Base-by-base conservation (phyloP, 1,140 invertebrate genomes). In the Pygmarrhopalites habei region DNA sequence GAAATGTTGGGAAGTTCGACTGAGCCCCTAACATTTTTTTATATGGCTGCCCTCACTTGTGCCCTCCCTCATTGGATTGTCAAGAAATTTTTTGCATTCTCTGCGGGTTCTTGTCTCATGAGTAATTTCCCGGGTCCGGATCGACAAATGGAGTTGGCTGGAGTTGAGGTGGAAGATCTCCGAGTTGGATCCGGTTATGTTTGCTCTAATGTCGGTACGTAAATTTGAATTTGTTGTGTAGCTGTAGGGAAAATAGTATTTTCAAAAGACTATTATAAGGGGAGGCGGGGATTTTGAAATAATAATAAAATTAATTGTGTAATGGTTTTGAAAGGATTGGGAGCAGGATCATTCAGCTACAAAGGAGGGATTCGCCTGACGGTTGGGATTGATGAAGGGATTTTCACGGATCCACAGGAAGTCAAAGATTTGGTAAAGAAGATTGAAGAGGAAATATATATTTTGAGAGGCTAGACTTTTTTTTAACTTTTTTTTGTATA, bases 41-140 rank as follows among this genome's bases (percentile, higher is more conserved):
- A 46, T 10, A 0, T 60, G 10, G 1, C 41, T 2, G 52, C 61
- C 7, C 1, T 61, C n/a, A 30, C 60, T 21, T 61, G 66, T 12
- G 52, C 30, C 21, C 41, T 67, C 10, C 49, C 49, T 52, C 23
- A 21, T 12, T 52, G 23, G 23, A 26, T 52, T n/a, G n/a, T 52
- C 28, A 15, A 23, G n/a, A 52, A 28, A 19, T 23, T 52, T 3
- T 21, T 26, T n/a, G 28, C 19, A 15, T 28, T 28, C n/a, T 7
- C 3, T 3, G 28, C 28, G 10, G 7, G 4, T 15, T 28, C 49
- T 25, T 52, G 49, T 52, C 25, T 52, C 19, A 52, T 52, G 49
- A 28, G 23, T 7, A 52, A 28, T 29, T 28, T 52, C 25, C 49
- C 49, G 7, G 49, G 4, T 52, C 49, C 49, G 14, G n/a, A 5